phyloP scores from a whole-genome alignment of 1,140 invertebrate species.

The Metopolophium dirhodum region DNA sequence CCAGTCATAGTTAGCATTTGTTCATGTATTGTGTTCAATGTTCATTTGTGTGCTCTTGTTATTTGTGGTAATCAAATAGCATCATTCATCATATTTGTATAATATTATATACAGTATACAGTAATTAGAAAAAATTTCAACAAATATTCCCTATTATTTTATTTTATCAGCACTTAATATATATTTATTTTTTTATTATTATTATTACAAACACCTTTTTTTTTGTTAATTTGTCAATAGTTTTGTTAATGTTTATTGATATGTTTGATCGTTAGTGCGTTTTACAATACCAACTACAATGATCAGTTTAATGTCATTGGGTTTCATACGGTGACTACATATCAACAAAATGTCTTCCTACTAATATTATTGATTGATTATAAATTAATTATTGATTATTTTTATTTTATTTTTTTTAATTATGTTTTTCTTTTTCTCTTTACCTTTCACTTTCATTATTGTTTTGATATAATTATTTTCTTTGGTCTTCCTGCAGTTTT shows the following conservation, averaged over 20 bases:
- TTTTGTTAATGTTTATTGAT: constrained; percentile 22
- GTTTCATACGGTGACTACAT: constrained; percentile 5
- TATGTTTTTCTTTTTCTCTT: not conserved
- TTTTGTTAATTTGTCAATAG: constrained; percentile 24
- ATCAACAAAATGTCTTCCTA: constrained; percentile 40
- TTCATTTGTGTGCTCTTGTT: not conserved
- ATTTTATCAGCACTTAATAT: not conserved
- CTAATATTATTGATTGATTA: constrained; percentile 30
- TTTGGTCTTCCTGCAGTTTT: not conserved
- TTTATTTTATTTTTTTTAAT: not conserved
- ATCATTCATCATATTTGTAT: not conserved
- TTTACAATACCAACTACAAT: not conserved
- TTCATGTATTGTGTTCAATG: not conserved
- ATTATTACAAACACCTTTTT: not conserved
- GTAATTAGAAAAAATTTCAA: not conserved
- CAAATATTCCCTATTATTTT: not conserved
- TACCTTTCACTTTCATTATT: not conserved
- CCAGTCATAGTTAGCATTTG: constrained; percentile 22
- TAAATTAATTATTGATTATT: not conserved
- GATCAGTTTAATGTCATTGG: not conserved
- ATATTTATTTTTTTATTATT: not conserved
- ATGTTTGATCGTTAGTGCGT: not conserved
- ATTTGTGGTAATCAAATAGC: not conserved
- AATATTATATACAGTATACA: not conserved
- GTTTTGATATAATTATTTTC: constrained; percentile 6